phyloP scores from a whole-genome alignment of 2,888 invertebrate genomes.

The Stenurella melanura region DNA sequence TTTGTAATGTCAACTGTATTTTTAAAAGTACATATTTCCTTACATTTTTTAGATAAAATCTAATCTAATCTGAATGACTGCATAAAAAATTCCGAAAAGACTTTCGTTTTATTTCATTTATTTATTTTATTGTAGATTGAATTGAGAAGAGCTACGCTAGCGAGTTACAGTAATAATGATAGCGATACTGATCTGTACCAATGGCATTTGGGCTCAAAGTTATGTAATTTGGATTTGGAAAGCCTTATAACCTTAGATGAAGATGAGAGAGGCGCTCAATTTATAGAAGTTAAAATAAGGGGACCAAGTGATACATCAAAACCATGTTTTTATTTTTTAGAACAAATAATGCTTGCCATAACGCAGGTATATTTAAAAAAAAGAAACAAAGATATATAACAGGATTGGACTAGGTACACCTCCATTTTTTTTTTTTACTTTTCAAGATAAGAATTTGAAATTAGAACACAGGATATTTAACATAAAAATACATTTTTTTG shows the following conservation, averaged over 20 bases:
- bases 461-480: too few relatives aligned
- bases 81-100: neutral
- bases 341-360: constrained; percentile 79
- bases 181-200: constrained; percentile 82
- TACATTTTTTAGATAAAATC: too few relatives aligned
- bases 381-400: neutral
- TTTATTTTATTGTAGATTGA: constrained; percentile 60
- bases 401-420: too few relatives aligned
- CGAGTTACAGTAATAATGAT: constrained; percentile 71
- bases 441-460: too few relatives aligned
- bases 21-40: too few relatives aligned
- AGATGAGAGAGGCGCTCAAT: constrained; percentile 73
- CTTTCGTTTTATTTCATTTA: too few relatives aligned
- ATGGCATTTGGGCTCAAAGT: constrained; percentile 83
- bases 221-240: constrained; percentile 81
- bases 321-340: constrained; percentile 81
- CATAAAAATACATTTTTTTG: too few relatives aligned
- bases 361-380: constrained; percentile 74
- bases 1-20: too few relatives aligned
- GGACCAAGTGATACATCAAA: constrained; percentile 77
- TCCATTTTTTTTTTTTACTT: too few relatives aligned
- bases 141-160: constrained; percentile 66
- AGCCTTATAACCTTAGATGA: constrained; percentile 80
- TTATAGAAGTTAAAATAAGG: constrained; percentile 80
- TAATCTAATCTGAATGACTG: too few relatives aligned